Evolutionary conservation across 2,797 vertebrate species (phyloP).

Genomic region (Glossophaga mutica): DNA sequence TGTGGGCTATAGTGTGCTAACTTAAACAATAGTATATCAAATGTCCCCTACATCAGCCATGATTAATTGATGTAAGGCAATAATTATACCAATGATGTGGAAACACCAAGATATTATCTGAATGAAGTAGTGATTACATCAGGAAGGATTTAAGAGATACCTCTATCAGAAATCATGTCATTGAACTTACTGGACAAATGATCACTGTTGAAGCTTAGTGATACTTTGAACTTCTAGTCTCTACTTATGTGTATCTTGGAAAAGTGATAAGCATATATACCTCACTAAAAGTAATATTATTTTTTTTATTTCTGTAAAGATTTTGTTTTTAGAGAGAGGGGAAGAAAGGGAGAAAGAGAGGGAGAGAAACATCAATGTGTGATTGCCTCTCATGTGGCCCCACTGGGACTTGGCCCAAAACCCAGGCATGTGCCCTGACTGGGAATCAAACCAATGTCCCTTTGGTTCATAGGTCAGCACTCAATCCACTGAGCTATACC

Average conservation of each 20-base stretch:
- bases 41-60: background rate
- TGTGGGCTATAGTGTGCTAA: background rate
- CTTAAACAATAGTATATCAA: background rate
- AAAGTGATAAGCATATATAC: background rate
- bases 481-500: too few relatives aligned
- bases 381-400: too few relatives aligned
- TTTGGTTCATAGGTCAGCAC: too few relatives aligned
- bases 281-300: background rate
- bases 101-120: constrained; percentile 10
- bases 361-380: too few relatives aligned
- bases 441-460: too few relatives aligned
- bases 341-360: too few relatives aligned
- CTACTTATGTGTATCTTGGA: background rate
- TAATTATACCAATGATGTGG: background rate
- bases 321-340: too few relatives aligned
- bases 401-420: too few relatives aligned
- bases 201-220: background rate
- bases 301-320: too few relatives aligned
- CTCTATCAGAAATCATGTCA: background rate
- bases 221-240: background rate
- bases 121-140: background rate
- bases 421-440: too few relatives aligned
- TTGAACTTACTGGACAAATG: background rate
- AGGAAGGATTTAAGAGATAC: background rate
- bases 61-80: background rate